These are phyloP conservation scores for Onthophagus sagittarius DNA, from an alignment of 2,888 invertebrate species.

Conservation along the genomic window DNA sequence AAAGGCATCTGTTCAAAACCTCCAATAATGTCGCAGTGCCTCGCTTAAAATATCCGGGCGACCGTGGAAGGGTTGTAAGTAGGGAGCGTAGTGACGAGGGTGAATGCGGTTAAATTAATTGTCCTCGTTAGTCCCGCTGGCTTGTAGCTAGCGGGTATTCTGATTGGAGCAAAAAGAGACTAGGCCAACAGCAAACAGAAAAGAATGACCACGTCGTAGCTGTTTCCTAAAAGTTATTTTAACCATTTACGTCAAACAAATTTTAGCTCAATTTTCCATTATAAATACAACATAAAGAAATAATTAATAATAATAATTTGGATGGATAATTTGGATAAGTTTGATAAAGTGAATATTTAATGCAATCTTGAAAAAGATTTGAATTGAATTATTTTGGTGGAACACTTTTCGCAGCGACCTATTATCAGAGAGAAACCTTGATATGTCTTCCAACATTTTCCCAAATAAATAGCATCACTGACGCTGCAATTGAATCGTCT, in stretches of 20 bases:
- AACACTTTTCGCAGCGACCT: too few relatives aligned
- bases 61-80: slow-evolving; percentile 8
- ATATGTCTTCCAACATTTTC: too few relatives aligned
- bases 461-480: too few relatives aligned
- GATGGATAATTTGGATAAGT: too few relatives aligned
- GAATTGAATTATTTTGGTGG: too few relatives aligned
- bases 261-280: too few relatives aligned
- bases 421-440: too few relatives aligned
- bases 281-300: too few relatives aligned
- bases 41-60: slow-evolving; percentile 9
- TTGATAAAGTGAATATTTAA: too few relatives aligned
- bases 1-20: slow-evolving; percentile 9
- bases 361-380: too few relatives aligned
- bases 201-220: not conserved
- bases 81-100: slow-evolving; percentile 17
- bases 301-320: too few relatives aligned
- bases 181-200: not conserved
- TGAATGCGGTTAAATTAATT: slow-evolving; percentile 22
- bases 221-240: not conserved
- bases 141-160: not conserved
- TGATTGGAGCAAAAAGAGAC: not conserved
- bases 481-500: too few relatives aligned
- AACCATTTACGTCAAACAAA: not conserved
- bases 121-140: slow-evolving; percentile 16
- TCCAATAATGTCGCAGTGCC: slow-evolving; percentile 3